A percentile compares a stretch with the other conserved stretches of the same genome.
Evolutionary conservation across 2,113 vertebrate species (phyloP).

Genomic region (Pedetes capensis): DNA sequence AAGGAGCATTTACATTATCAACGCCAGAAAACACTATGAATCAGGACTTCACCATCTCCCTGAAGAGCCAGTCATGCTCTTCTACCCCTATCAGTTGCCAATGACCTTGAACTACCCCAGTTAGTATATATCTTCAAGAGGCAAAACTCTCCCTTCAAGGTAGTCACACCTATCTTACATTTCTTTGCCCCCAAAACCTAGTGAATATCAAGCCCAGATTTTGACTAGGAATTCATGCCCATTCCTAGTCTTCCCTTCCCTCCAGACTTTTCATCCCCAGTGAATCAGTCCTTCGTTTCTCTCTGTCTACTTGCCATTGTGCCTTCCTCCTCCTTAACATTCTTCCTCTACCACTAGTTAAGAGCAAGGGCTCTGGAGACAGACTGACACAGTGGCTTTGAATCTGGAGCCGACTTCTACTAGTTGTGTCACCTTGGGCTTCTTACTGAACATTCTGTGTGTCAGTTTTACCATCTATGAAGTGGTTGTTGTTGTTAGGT

Average conservation of each 20-base stretch:
- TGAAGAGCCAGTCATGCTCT: neutral
- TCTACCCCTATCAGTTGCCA: neutral
- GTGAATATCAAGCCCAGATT: neutral
- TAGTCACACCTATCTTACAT: rapidly evolving
- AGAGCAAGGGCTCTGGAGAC: neutral
- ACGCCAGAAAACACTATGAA: neutral
- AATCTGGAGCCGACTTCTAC: neutral
- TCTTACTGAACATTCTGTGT: neutral
- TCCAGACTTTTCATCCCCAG: neutral
- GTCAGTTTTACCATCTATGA: neutral
- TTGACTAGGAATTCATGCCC: neutral
- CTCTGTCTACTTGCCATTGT: neutral
- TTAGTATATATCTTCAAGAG: neutral
- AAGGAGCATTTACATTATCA: neutral
- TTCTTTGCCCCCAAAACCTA: neutral
- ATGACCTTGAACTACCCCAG: neutral
- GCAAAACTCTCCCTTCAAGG: neutral
- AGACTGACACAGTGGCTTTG: neutral
- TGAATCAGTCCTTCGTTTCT: neutral
- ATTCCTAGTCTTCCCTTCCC: neutral
- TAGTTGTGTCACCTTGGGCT: neutral
- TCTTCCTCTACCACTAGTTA: neutral
- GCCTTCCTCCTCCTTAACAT: neutral
- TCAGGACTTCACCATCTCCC: neutral
- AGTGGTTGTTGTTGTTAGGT: too few relatives aligned